A percentile compares a stretch with the other conserved stretches of the same genome.
phyloP scores from a whole-genome alignment of 2,113 vertebrate genomes.

The Limnothrissa miodon region DNA sequence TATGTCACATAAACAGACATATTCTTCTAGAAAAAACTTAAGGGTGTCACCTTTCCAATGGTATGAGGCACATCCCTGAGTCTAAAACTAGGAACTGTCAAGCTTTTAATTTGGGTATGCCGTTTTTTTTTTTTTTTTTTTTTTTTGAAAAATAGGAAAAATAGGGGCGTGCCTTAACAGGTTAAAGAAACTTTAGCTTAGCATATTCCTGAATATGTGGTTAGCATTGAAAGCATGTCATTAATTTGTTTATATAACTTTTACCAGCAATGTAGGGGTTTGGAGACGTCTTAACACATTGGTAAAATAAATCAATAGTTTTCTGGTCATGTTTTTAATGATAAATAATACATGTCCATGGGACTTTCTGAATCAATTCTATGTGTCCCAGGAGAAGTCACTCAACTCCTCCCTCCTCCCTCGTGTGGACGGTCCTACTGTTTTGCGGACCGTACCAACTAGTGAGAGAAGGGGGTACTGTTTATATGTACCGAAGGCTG shows the following conservation, averaged over 20 bases:
- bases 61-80: no score
- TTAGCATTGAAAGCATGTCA: neutral
- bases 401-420: conserved; percentile 34
- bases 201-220: no score
- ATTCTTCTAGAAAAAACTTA: no score
- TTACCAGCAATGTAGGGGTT: neutral
- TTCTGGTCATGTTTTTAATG: neutral
- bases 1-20: no score
- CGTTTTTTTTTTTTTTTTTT: no score
- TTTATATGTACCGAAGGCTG: conserved; percentile 32
- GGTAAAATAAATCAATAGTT: neutral
- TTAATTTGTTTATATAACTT: neutral
- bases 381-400: conserved; percentile 40
- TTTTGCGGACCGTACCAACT: conserved; percentile 53
- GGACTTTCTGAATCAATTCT: conserved; percentile 18
- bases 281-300: neutral
- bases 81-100: no score
- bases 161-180: no score
- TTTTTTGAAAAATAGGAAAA: no score
- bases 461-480: conserved; percentile 29
- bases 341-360: neutral
- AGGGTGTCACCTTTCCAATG: no score
- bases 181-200: no score
- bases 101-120: no score
- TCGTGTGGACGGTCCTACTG: conserved; percentile 42